Evolutionary conservation across 2,797 vertebrate genomes (phyloP).

Genomic region (Pangasius mekongensis): DNA sequence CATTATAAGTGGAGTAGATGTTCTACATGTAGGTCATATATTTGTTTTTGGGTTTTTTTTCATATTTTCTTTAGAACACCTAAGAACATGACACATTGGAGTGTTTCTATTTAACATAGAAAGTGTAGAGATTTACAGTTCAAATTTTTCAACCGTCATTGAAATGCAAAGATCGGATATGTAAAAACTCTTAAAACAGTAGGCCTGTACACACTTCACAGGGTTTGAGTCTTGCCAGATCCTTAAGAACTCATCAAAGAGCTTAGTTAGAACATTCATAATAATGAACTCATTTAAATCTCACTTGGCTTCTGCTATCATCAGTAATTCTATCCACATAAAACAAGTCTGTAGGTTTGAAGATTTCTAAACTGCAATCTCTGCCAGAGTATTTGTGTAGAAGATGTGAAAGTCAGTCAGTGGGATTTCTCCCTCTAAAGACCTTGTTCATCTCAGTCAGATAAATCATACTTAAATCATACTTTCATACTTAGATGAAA

Average conservation of each 20-base stretch:
- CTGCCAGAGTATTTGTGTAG: not conserved
- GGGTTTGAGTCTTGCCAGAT: not conserved
- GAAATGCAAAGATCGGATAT: slow-evolving; percentile 4
- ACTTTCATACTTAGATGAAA: not conserved
- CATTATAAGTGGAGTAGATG: not conserved
- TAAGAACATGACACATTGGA: no score
- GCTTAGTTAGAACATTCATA: not conserved
- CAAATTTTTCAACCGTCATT: not conserved
- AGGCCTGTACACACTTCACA: not conserved
- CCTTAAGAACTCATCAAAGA: slow-evolving; percentile 20
- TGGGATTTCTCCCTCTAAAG: not conserved
- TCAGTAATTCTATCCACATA: slow-evolving; percentile 8
- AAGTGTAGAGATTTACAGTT: not conserved
- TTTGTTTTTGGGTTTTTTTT: not conserved
- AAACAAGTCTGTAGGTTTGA: slow-evolving; percentile 8
- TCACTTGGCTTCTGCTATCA: slow-evolving; percentile 6
- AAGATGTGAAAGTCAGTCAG: slow-evolving; percentile 16
- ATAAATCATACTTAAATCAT: not conserved
- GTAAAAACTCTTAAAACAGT: not conserved
- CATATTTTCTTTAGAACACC: not conserved
- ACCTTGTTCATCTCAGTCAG: not conserved
- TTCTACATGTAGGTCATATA: not conserved
- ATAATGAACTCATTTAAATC: slow-evolving; percentile 5
- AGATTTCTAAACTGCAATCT: not conserved
- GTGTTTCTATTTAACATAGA: not conserved